Evolutionary conservation across 2,888 invertebrate species (phyloP).

Genomic region (Stramonita haemastoma): DNA sequence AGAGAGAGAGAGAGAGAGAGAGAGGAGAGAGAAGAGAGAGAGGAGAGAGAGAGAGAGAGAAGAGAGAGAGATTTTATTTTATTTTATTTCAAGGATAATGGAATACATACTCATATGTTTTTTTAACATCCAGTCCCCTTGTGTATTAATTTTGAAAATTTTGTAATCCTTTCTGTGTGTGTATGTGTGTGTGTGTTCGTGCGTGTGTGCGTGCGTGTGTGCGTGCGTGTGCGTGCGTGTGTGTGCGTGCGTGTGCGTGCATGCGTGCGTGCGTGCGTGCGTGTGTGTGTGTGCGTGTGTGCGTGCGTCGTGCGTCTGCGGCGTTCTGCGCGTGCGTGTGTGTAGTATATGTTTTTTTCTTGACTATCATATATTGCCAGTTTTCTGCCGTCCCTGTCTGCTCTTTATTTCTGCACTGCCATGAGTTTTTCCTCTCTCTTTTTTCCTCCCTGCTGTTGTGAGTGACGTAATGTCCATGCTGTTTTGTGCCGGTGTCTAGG

Average conservation of each 20-base stretch:
- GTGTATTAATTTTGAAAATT: too few relatives aligned
- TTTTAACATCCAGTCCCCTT: too few relatives aligned
- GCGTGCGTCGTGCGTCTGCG: background rate
- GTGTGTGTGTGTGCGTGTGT: background rate
- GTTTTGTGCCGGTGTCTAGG: background rate
- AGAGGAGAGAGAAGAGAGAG: background rate
- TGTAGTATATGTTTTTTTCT: too few relatives aligned
- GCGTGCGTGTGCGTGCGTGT: background rate
- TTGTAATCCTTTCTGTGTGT: too few relatives aligned
- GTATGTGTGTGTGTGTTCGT: background rate
- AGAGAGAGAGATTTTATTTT: too few relatives aligned
- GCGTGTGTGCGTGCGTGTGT: background rate
- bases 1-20: background rate
- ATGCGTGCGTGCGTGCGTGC: background rate
- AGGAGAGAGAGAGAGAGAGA: too few relatives aligned
- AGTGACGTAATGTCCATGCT: background rate
- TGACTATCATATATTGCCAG: too few relatives aligned
- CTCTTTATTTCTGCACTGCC: too few relatives aligned
- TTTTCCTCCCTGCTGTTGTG: background rate
- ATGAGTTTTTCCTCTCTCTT: background rate
- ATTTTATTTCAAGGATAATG: too few relatives aligned
- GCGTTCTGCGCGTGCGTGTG: background rate
- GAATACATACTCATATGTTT: too few relatives aligned
- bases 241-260: background rate
- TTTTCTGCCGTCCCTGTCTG: too few relatives aligned